Conservation (phyloP, 2,797 vertebrate species). For the Nannoperca australis region DNA sequence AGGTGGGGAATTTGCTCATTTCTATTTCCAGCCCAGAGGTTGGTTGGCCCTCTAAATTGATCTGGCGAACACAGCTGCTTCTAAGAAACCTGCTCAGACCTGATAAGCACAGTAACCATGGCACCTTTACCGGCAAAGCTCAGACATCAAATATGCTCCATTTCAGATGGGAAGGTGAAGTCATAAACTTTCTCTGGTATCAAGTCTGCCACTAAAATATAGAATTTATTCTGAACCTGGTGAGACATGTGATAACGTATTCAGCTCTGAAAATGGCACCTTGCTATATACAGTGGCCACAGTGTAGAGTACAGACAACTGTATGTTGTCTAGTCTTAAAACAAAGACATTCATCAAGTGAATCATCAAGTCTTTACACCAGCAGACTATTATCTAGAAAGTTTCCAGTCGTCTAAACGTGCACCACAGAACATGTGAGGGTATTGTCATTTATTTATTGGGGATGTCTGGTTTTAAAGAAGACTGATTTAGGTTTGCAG, state of each 20-base stretch:
- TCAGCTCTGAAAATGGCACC: slow-evolving; percentile 1
- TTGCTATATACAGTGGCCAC: slow-evolving; percentile 3
- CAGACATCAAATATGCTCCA: slow-evolving; percentile 75
- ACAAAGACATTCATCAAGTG: not conserved
- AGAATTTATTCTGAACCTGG: slow-evolving; percentile 39
- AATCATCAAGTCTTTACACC: not conserved
- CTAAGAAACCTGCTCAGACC: slow-evolving; percentile 80
- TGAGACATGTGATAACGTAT: slow-evolving; percentile 5
- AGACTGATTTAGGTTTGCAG: not conserved
- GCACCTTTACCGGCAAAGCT: slow-evolving; percentile 64
- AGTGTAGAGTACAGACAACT: too few species aligned
- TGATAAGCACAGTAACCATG: slow-evolving; percentile 82
- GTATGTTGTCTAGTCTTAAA: not conserved
- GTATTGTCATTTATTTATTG: not conserved
- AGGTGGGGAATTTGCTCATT: slow-evolving; percentile 66
- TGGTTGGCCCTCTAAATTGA: slow-evolving; percentile 81
- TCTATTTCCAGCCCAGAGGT: slow-evolving; percentile 79
- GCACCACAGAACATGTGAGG: not conserved
- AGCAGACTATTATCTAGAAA: too few species aligned
- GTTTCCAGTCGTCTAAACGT: not conserved
- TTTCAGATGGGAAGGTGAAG: slow-evolving; percentile 68
- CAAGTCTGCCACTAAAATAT: slow-evolving; percentile 41
- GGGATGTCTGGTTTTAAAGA: not conserved
- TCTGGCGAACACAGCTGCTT: slow-evolving; percentile 76
- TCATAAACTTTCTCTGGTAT: slow-evolving; percentile 59